These are phyloP conservation scores for Chironex yamaguchii DNA, from an alignment of 30 jellyfish, hydroid and myxozoan species.

Conservation along the genomic window DNA sequence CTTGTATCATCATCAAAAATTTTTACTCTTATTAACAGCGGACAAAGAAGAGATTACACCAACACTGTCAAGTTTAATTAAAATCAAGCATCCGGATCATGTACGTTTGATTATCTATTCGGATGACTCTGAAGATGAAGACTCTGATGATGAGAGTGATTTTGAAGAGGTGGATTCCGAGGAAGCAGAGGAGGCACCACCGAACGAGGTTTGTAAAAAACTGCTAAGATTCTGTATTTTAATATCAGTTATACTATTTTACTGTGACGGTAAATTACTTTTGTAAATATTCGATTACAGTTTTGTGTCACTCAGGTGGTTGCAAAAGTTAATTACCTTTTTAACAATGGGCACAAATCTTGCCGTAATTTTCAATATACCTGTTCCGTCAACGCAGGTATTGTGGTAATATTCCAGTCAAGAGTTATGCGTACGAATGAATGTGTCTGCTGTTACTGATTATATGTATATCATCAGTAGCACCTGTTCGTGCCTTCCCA, in stretches of 20 bases:
- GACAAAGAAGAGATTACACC: slow-evolving; percentile 73
- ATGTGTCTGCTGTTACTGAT: background rate
- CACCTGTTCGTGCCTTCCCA: too few species aligned
- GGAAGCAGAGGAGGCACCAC: slow-evolving; percentile 71
- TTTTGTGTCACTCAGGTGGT: too few species aligned
- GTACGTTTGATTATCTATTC: slow-evolving; percentile 77
- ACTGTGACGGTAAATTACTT: too few species aligned
- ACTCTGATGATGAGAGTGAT: slow-evolving; percentile 64
- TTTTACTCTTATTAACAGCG: background rate
- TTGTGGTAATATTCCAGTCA: too few species aligned
- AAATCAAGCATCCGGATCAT: slow-evolving; percentile 85
- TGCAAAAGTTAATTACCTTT: too few species aligned
- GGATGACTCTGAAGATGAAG: slow-evolving; percentile 84
- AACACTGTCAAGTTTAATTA: slow-evolving; percentile 65
- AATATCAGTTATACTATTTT: background rate
- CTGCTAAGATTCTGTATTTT: too few species aligned
- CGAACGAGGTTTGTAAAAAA: too few species aligned
- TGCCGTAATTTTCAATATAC: too few species aligned
- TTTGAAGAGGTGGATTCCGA: slow-evolving; percentile 75
- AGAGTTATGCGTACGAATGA: background rate
- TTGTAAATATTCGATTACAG: too few species aligned
- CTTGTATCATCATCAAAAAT: background rate
- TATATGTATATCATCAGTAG: background rate
- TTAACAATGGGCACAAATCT: too few species aligned
- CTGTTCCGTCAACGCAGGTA: too few species aligned